These are phyloP conservation scores for Festucalex cinctus DNA, from an alignment of 2,113 vertebrate genomes.

Conservation along the genomic window DNA sequence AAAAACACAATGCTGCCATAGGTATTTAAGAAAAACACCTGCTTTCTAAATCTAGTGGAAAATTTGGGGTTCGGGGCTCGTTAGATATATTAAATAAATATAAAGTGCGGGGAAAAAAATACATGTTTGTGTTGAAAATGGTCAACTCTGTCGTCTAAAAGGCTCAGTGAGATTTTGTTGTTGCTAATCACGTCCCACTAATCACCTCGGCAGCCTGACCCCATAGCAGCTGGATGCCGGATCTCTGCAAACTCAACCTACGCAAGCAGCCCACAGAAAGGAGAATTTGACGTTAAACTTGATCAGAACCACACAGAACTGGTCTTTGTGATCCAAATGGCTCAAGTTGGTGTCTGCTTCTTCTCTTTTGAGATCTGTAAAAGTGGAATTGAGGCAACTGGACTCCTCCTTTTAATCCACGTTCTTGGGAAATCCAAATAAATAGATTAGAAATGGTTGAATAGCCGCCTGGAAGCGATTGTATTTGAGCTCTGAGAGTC, in stretches of 20 bases:
- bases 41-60: constrained; percentile 22
- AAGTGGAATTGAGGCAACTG: not conserved
- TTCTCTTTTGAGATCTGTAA: too few relatives aligned
- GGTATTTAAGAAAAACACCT: constrained; percentile 1
- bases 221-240: constrained; percentile 24
- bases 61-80: not conserved
- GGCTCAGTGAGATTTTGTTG: constrained; percentile 24
- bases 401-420: not conserved
- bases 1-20: constrained; percentile 11
- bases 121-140: not conserved
- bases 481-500: not conserved
- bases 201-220: constrained; percentile 27
- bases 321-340: not conserved
- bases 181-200: constrained; percentile 34
- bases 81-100: not conserved
- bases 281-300: constrained; percentile 6
- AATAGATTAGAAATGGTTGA: not conserved
- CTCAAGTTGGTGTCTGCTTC: not conserved
- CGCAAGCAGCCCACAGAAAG: constrained; percentile 4
- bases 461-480: not conserved
- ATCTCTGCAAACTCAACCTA: constrained; percentile 2
- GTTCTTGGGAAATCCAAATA: not conserved
- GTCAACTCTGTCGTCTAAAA: not conserved
- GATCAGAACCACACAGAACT: not conserved
- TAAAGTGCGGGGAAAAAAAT: not conserved